A percentile compares a stretch with the other conserved stretches of the same genome.
These are phyloP conservation scores for Trichosurus vulpecula DNA, from an alignment of 2,797 vertebrate genomes.

Conservation along the genomic window DNA sequence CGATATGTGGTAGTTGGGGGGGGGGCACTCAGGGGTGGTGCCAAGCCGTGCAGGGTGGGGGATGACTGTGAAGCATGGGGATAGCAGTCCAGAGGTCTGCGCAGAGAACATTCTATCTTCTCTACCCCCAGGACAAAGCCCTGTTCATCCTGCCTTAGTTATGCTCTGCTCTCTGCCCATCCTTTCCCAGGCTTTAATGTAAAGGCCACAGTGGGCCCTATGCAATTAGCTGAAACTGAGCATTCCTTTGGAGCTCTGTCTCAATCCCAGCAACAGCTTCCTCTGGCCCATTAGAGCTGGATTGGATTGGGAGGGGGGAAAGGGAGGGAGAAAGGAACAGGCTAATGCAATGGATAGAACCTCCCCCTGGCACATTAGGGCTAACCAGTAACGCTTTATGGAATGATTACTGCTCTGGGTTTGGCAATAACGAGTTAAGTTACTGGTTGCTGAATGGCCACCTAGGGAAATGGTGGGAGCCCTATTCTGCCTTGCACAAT, in stretches of 20 bases:
- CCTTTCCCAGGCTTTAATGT: not conserved
- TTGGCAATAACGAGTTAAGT: not conserved
- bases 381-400: slow-evolving; percentile 1
- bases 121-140: not conserved
- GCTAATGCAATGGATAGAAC: slow-evolving; percentile 1
- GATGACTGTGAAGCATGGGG: not conserved
- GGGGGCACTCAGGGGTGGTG: not conserved
- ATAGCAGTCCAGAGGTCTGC: not conserved
- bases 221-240: not conserved
- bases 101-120: not conserved
- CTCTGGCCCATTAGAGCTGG: not conserved
- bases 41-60: not conserved
- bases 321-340: not conserved
- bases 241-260: not conserved
- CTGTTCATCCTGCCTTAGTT: not conserved
- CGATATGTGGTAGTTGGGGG: not conserved
- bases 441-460: not conserved
- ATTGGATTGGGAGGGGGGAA: not conserved
- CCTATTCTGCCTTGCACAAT: not conserved
- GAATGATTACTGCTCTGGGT: not conserved
- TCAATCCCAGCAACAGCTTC: not conserved
- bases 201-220: not conserved
- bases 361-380: not conserved
- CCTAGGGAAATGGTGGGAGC: not conserved
- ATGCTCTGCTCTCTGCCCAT: not conserved